phyloP scores from a whole-genome alignment of 2,888 invertebrate species.

The Octodonta nipae region DNA sequence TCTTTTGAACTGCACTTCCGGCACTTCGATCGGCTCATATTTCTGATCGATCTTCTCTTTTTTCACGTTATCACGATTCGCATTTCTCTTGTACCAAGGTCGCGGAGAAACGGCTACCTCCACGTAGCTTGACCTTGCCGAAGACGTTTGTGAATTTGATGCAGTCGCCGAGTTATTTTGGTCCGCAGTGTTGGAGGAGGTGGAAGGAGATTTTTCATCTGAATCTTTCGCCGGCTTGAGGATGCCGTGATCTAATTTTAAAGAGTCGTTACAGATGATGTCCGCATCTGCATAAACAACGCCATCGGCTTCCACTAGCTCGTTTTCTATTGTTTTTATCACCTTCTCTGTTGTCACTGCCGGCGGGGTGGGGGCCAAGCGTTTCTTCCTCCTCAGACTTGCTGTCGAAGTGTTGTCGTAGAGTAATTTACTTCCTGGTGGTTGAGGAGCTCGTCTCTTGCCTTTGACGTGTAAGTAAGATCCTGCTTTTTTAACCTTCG shows the following conservation, averaged over 20 bases:
- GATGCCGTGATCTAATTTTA: constrained; percentile 39
- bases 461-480: constrained; percentile 56
- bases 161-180: constrained; percentile 18
- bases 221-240: constrained; percentile 34
- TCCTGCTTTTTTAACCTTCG: constrained; percentile 44
- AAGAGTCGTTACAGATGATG: constrained; percentile 33
- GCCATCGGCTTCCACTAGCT: constrained; percentile 17
- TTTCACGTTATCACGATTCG: constrained; percentile 27
- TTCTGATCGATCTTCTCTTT: constrained; percentile 19
- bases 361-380: constrained; percentile 38
- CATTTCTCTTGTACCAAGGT: constrained; percentile 54
- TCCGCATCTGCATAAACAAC: constrained; percentile 22
- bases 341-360: constrained; percentile 15
- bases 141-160: too few relatives aligned
- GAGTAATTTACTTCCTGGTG: constrained; percentile 42
- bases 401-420: constrained; percentile 21
- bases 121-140: constrained; percentile 23
- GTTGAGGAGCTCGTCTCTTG: constrained; percentile 59
- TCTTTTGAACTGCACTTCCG: constrained; percentile 44
- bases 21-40: constrained; percentile 30
- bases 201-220: constrained; percentile 13
- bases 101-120: constrained; percentile 40
- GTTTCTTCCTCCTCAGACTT: constrained; percentile 33
- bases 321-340: constrained; percentile 18
- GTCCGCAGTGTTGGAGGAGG: constrained; percentile 14